These are phyloP conservation scores for Corythornis vintsioides DNA, from an alignment of 2,113 vertebrate species.

Conservation along the genomic window DNA sequence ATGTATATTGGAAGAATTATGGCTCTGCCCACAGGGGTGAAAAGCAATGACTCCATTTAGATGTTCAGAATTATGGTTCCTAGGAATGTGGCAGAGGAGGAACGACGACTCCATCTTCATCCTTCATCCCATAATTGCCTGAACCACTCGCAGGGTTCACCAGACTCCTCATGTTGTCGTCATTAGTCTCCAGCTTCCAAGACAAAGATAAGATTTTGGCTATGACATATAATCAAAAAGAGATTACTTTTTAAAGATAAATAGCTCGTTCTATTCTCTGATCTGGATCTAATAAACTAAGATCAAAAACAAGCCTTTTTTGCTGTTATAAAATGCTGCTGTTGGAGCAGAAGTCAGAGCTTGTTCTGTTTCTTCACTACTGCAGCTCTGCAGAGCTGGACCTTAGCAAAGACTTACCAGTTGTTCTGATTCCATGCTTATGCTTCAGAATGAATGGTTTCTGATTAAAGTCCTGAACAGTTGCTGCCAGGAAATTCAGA, in stretches of 20 bases:
- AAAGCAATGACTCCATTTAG: conserved; percentile 43
- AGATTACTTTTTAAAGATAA: conserved; percentile 64
- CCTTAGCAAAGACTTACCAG: background rate
- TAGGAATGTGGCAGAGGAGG: background rate
- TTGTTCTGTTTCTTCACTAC: background rate
- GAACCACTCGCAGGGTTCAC: conserved; percentile 42
- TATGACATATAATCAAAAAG: conserved; percentile 58
- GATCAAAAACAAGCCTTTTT: conserved; percentile 26
- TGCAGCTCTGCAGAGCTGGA: background rate
- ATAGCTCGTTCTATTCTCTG: conserved; percentile 17
- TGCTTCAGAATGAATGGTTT: background rate
- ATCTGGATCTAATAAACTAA: conserved; percentile 55
- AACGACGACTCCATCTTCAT: conserved; percentile 32
- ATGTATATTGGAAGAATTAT: conserved; percentile 52
- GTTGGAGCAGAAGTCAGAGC: conserved; percentile 20
- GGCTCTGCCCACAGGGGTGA: conserved; percentile 18
- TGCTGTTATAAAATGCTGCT: background rate
- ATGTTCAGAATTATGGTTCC: conserved; percentile 40
- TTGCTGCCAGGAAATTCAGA: background rate
- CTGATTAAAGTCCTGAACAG: background rate
- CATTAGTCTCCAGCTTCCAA: conserved; percentile 48
- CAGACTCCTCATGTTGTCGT: background rate
- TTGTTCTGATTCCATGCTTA: background rate
- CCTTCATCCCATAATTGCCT: conserved; percentile 55
- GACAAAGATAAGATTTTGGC: conserved; percentile 60